Conservation (phyloP, 2,113 vertebrate genomes). For the Crocuta crocuta region DNA sequence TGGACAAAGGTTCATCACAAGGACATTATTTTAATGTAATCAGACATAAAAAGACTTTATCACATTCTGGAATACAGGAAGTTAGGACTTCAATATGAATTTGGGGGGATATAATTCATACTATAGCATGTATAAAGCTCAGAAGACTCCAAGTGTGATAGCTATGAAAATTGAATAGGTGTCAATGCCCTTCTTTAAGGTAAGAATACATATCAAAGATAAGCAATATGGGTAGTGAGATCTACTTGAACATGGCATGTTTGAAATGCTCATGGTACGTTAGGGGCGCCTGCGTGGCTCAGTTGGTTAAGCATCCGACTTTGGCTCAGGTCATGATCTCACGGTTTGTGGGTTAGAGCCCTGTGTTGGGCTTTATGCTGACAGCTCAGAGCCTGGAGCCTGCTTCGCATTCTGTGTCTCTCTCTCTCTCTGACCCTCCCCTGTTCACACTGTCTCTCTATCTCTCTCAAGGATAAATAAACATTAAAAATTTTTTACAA, state of each 20-base stretch:
- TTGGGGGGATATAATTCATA: neutral
- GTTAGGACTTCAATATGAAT: neutral
- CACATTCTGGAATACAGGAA: neutral
- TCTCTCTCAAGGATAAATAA: too few relatives aligned
- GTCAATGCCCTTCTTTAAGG: neutral
- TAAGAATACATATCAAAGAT: neutral
- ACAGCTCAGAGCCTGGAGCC: too few relatives aligned
- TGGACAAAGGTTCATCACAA: fast-evolving
- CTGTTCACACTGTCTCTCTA: too few relatives aligned
- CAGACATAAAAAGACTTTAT: neutral
- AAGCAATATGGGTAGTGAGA: neutral
- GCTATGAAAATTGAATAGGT: neutral
- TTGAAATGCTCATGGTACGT: neutral
- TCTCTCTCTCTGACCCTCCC: too few relatives aligned
- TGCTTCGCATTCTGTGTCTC: too few relatives aligned
- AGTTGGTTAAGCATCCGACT: too few relatives aligned
- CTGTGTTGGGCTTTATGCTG: too few relatives aligned
- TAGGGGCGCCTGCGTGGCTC: neutral
- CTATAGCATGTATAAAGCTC: neutral
- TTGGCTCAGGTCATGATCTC: too few relatives aligned
- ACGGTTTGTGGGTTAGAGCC: too few relatives aligned
- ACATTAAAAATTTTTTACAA: too few relatives aligned
- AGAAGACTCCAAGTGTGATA: neutral
- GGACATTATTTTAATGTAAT: neutral
- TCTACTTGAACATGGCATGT: neutral